A percentile compares a stretch with the other conserved stretches of the same genome.
These are phyloP conservation scores for Ifrita kowaldi DNA, from an alignment of 2,113 vertebrate species.

Conservation along the genomic window DNA sequence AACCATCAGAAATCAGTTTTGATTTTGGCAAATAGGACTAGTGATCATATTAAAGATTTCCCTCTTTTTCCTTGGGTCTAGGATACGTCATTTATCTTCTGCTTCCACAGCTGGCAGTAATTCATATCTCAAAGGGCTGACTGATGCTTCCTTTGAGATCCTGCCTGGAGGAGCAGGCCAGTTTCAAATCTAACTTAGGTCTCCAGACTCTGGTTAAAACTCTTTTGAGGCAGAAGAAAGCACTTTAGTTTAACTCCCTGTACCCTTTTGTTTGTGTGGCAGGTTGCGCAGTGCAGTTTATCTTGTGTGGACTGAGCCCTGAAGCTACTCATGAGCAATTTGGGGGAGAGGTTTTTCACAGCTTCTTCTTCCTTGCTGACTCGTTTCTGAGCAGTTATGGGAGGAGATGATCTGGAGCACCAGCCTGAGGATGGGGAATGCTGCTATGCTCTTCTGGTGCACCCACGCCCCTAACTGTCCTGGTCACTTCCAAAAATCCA, in stretches of 20 bases:
- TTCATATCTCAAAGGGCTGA: background rate
- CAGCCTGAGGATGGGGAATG: background rate
- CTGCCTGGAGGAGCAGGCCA: background rate
- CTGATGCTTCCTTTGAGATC: background rate
- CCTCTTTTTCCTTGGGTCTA: background rate
- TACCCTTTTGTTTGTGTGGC: background rate
- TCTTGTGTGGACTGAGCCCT: fast-evolving
- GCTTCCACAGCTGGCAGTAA: background rate
- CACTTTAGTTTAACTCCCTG: background rate
- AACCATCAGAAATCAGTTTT: background rate
- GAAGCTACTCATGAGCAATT: fast-evolving
- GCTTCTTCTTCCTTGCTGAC: background rate
- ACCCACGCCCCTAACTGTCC: fast-evolving
- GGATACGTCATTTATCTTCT: background rate
- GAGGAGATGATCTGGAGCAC: background rate
- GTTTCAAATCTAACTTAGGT: background rate
- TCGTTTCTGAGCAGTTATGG: fast-evolving
- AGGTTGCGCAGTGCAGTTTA: background rate
- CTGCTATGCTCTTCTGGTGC: background rate
- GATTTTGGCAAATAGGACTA: background rate
- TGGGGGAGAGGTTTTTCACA: background rate
- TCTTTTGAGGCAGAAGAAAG: background rate
- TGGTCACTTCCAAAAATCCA: background rate
- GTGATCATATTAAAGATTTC: background rate
- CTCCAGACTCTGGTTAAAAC: background rate